These are phyloP conservation scores for Argentina silus DNA, from an alignment of 2,797 vertebrate genomes.

Conservation along the genomic window DNA sequence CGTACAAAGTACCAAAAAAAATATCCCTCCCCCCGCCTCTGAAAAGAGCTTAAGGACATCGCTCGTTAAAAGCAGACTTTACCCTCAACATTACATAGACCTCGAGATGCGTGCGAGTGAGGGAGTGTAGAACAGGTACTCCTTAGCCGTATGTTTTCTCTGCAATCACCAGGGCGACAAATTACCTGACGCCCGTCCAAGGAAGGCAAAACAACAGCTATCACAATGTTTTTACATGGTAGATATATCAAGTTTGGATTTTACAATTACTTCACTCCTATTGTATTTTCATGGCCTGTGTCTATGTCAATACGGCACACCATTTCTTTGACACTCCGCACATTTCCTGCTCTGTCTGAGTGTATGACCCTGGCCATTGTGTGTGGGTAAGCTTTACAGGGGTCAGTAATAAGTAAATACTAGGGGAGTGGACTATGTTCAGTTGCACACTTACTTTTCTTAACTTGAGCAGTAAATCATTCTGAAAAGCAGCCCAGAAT, in stretches of 20 bases:
- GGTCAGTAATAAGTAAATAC: not conserved
- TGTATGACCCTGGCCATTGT: not conserved
- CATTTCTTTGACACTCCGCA: conserved; percentile 2
- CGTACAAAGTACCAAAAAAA: conserved; percentile 78
- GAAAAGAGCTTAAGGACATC: conserved; percentile 72
- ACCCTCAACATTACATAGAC: conserved; percentile 45
- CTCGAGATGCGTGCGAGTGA: conserved; percentile 35
- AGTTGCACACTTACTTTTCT: not conserved
- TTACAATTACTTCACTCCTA: not conserved
- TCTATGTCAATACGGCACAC: not conserved
- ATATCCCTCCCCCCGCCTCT: conserved; percentile 73
- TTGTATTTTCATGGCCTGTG: not conserved
- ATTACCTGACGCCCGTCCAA: conserved; percentile 26
- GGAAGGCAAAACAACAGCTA: not conserved
- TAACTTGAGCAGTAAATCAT: not conserved
- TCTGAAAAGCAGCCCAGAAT: not conserved
- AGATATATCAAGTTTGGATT: not conserved
- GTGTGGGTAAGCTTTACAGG: not conserved
- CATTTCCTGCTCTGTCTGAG: not conserved
- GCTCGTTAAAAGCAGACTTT: conserved; percentile 72
- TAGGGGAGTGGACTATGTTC: conserved; percentile 1
- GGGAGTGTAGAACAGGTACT: too few relatives aligned
- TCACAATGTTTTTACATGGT: not conserved
- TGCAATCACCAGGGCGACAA: not conserved
- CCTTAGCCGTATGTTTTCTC: too few relatives aligned